Evolutionary conservation across 2,113 vertebrate species (phyloP).

Genomic region (Solea solea): DNA sequence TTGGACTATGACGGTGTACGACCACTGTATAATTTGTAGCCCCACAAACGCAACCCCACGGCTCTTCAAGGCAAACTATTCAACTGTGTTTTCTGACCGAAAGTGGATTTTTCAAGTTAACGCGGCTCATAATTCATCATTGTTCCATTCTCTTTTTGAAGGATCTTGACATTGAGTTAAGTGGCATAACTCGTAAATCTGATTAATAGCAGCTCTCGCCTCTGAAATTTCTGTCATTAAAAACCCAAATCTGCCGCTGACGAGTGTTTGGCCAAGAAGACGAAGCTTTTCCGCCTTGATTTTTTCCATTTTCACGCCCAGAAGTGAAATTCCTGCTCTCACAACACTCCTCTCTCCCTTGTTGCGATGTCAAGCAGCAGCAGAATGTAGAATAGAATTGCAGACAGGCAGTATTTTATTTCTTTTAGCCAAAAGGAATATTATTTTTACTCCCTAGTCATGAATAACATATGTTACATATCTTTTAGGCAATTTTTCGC

Average conservation of each 20-base stretch:
- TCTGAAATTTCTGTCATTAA: conserved; percentile 26
- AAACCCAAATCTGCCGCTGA: conserved; percentile 13
- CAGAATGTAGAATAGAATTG: neutral
- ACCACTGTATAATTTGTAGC: too few relatives aligned
- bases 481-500: conserved; percentile 4
- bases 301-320: neutral
- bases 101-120: neutral
- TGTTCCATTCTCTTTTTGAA: conserved; percentile 11
- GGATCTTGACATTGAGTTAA: too few relatives aligned
- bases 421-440: neutral
- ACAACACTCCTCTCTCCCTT: neutral
- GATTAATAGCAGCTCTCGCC: neutral
- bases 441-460: neutral
- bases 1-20: too few relatives aligned
- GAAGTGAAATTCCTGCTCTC: conserved; percentile 8
- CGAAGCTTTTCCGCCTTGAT: neutral
- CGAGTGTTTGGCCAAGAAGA: too few relatives aligned
- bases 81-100: too few relatives aligned
- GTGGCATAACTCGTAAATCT: too few relatives aligned
- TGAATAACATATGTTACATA: conserved; percentile 23
- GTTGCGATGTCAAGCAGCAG: neutral
- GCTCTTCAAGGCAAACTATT: conserved; percentile 2
- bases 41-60: neutral
- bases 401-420: neutral
- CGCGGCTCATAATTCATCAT: neutral